Evolutionary conservation across 2,888 invertebrate species (phyloP), one percentile per base, ranked within the genome.

Genomic region (Tenthredo scrophulariae): DNA sequence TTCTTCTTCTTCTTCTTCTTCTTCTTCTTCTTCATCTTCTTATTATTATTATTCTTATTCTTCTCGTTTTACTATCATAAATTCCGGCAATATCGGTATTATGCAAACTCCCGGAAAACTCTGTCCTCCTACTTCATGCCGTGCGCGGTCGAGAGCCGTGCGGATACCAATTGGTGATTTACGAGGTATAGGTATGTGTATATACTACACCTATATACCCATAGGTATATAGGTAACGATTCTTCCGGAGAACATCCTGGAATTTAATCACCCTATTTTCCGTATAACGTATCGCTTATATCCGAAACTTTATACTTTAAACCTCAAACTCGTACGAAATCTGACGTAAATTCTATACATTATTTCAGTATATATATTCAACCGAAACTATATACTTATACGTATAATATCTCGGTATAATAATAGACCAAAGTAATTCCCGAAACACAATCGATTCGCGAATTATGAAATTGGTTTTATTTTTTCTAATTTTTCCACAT

Each of bases 81-180:
- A 67, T 67, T 33, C 67, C 67, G 13, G 67, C 67, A 67, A 67
- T 33, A 67, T 67, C 67, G 67, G 67, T 33, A 67, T 67, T 33
- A 67, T 67, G 67, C 67, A 67, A 33, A 67, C 33, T 33, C 29
- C 13, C 15, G 67, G 67, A 67, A 67, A 67, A 33, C 67, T 67
- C 54, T 33, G 33, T 29, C 18, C 67, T 62, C 10, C 62, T 62
- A 26, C 62, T 62, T 1, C 26, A 1, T 62, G 67, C 26, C 18
- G 13, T 33, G 67, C 15, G 22, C 67, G 15, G 29, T 26, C 67
- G 29, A 15, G 67, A 58, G 58, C n/a, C 9, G 33, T 26, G 15
- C 67, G 33, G 67, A 67, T 67, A 67, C 67, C 29, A 67, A 67
- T 67, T 33, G 67, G 67, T 33, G 33, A 67, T 67, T 62, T 62